These are phyloP conservation scores for Elmis aenea DNA, from an alignment of 2,888 invertebrate genomes.

Conservation along the genomic window DNA sequence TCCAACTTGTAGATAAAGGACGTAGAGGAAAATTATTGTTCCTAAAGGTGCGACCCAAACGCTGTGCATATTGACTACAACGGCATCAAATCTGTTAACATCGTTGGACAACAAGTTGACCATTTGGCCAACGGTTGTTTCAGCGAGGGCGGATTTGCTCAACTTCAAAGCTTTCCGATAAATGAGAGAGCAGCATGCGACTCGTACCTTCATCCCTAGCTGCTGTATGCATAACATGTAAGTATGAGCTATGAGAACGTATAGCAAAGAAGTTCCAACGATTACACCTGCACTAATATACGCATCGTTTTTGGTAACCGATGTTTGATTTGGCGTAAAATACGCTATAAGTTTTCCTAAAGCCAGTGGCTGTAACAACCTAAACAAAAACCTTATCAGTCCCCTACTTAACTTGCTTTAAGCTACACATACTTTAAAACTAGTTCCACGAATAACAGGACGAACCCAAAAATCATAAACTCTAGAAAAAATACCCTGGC, in stretches of 20 bases:
- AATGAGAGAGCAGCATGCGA: constrained; percentile 78
- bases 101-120: constrained; percentile 96
- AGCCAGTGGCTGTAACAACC: constrained; percentile 28
- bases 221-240: constrained; percentile 87
- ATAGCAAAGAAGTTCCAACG: constrained; percentile 67
- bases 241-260: constrained; percentile 77
- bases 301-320: constrained; percentile 52
- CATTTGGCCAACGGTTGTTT: constrained; percentile 68
- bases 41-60: constrained; percentile 78
- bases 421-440: constrained; percentile 27
- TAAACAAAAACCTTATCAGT: too few relatives aligned
- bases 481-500: constrained; percentile 29
- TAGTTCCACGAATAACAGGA: constrained; percentile 22
- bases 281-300: constrained; percentile 74
- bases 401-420: too few relatives aligned
- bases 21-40: constrained; percentile 66
- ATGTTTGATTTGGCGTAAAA: constrained; percentile 50
- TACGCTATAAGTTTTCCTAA: constrained; percentile 51
- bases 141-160: constrained; percentile 65
- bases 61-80: constrained; percentile 74
- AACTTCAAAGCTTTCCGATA: constrained; percentile 62
- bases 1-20: constrained; percentile 64
- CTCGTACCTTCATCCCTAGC: constrained; percentile 79
- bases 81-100: constrained; percentile 83
- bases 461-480: constrained; percentile 25